These are phyloP conservation scores for Ciconia stormi DNA, from an alignment of 2,113 vertebrate species.

Conservation along the genomic window DNA sequence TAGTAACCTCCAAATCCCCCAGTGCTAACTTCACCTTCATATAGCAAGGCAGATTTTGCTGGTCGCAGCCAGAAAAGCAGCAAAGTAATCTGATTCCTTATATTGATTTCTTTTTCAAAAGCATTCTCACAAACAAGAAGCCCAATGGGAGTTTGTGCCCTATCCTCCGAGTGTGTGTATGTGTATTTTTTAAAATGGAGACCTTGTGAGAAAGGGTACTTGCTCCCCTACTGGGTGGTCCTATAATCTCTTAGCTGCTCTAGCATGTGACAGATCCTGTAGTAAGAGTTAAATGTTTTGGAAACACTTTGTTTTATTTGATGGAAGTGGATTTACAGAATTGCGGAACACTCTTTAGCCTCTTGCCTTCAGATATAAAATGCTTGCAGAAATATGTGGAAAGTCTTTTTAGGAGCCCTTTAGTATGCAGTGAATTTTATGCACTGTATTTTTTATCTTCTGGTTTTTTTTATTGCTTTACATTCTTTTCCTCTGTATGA, in stretches of 20 bases:
- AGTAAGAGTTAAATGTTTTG: constrained; percentile 54
- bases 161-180: background rate
- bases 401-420: constrained; percentile 25
- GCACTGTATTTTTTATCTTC: background rate
- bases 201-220: background rate
- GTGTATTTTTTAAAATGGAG: background rate
- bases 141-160: background rate
- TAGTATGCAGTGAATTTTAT: constrained; percentile 42
- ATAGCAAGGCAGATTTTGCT: background rate
- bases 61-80: background rate
- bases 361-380: constrained; percentile 37
- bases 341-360: background rate
- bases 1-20: background rate
- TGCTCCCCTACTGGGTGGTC: constrained; percentile 40
- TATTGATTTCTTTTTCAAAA: background rate
- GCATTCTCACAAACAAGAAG: background rate
- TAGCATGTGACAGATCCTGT: constrained; percentile 36
- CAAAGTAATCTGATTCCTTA: background rate
- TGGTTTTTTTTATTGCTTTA: background rate
- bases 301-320: constrained; percentile 40
- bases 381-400: constrained; percentile 34
- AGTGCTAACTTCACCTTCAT: background rate
- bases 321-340: constrained; percentile 54
- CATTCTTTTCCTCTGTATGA: background rate
- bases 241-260: background rate